These are phyloP conservation scores for Hirtodrosophila alboralis DNA, from an alignment of 2,888 invertebrate species.

Conservation along the genomic window DNA sequence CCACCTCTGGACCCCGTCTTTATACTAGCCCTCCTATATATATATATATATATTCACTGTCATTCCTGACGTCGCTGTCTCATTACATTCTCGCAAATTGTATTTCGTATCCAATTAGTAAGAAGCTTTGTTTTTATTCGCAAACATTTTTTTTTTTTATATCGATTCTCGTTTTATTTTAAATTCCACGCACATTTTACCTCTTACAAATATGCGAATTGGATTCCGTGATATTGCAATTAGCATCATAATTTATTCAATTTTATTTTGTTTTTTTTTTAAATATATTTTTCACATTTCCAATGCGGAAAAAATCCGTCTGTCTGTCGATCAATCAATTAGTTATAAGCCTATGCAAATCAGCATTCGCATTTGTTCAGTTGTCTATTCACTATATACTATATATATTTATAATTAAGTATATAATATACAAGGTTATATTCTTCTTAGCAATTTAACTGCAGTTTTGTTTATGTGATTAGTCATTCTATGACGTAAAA, in stretches of 20 bases:
- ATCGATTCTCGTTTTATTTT: slow-evolving; percentile 21
- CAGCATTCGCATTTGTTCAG: slow-evolving; percentile 27
- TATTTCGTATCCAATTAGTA: slow-evolving; percentile 62
- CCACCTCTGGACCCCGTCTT: background rate
- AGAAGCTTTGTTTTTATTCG: slow-evolving; percentile 20
- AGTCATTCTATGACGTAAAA: slow-evolving; percentile 3
- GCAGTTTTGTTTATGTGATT: slow-evolving; percentile 2
- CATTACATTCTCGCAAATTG: slow-evolving; percentile 20
- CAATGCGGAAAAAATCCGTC: slow-evolving; percentile 29
- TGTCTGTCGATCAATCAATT: background rate
- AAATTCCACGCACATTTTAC: slow-evolving; percentile 47
- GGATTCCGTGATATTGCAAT: slow-evolving; percentile 33
- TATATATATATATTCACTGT: too few relatives aligned
- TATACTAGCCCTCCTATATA: too few relatives aligned
- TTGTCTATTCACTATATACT: too few relatives aligned
- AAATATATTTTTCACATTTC: slow-evolving; percentile 6
- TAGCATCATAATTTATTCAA: slow-evolving; percentile 48
- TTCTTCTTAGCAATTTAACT: slow-evolving; percentile 13
- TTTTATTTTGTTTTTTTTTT: slow-evolving; percentile 17
- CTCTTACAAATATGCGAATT: slow-evolving; percentile 2
- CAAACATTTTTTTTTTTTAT: slow-evolving; percentile 6
- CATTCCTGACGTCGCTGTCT: background rate
- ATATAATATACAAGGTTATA: slow-evolving; percentile 42
- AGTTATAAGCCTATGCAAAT: slow-evolving; percentile 24
- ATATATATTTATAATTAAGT: slow-evolving; percentile 3